Evolutionary conservation across 2,888 invertebrate species (phyloP).

Genomic region (Cyclophora albipunctata): DNA sequence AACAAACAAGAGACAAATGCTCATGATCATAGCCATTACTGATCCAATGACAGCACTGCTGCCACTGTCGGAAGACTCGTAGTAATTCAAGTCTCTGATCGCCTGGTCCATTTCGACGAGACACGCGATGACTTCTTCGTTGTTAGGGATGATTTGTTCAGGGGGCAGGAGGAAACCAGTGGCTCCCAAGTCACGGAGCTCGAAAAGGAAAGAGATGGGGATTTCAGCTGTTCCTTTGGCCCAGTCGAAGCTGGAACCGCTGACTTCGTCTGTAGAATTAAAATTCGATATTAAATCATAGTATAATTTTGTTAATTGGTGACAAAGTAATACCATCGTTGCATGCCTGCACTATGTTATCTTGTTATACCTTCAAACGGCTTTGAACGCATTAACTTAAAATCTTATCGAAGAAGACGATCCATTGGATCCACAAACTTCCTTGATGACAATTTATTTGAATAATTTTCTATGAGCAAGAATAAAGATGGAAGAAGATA

Average conservation of each 20-base stretch:
- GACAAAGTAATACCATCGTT: too few relatives aligned
- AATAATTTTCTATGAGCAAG: too few relatives aligned
- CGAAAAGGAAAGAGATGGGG: slow-evolving; percentile 72
- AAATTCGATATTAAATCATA: not conserved
- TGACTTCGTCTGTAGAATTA: slow-evolving; percentile 44
- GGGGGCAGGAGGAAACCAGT: slow-evolving; percentile 73
- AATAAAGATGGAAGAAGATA: too few relatives aligned
- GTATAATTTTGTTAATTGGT: too few relatives aligned
- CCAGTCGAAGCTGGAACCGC: slow-evolving; percentile 72
- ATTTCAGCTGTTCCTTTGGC: slow-evolving; percentile 68
- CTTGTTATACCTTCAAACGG: too few relatives aligned
- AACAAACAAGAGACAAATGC: slow-evolving; percentile 16
- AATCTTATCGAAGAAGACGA: too few relatives aligned
- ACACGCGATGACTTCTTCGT: slow-evolving; percentile 56
- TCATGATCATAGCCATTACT: slow-evolving; percentile 15
- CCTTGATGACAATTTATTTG: too few relatives aligned
- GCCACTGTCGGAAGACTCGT: slow-evolving; percentile 32
- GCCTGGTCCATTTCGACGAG: slow-evolving; percentile 45
- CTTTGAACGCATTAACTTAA: too few relatives aligned
- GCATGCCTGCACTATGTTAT: too few relatives aligned
- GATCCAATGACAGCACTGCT: slow-evolving; percentile 14
- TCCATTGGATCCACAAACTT: too few relatives aligned
- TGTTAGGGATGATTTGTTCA: slow-evolving; percentile 61
- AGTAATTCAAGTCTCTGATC: slow-evolving; percentile 27
- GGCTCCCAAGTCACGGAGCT: slow-evolving; percentile 70